A percentile compares a stretch with the other conserved stretches of the same genome.
These are phyloP conservation scores for Aphidoletes aphidimyza DNA, from an alignment of 2,888 invertebrate species.

Conservation along the genomic window DNA sequence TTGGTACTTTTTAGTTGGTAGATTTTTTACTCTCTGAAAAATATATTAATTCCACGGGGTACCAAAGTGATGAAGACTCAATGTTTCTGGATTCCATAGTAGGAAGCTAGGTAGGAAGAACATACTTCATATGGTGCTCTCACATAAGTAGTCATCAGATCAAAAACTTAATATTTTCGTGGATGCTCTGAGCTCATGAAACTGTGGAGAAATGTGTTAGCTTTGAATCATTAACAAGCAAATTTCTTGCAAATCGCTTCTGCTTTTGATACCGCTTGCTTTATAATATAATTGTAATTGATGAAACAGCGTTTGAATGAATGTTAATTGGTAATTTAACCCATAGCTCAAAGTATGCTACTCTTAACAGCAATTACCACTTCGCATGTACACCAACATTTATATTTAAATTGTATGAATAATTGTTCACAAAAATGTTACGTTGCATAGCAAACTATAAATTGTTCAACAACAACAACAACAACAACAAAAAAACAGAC, in stretches of 20 bases:
- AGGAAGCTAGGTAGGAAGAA: no score
- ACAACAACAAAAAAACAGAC: background rate
- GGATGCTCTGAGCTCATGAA: background rate
- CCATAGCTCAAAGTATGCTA: background rate
- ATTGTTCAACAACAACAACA: background rate
- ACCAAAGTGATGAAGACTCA: no score
- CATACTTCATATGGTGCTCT: no score
- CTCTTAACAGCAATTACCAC: background rate
- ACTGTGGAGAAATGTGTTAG: background rate
- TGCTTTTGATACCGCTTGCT: background rate
- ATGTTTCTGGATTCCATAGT: no score
- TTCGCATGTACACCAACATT: background rate
- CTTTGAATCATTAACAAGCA: background rate
- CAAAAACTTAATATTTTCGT: no score
- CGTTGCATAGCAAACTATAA: background rate
- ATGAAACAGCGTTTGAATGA: background rate
- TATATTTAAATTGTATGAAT: background rate
- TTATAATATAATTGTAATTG: conserved; percentile 31
- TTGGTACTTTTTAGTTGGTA: no score
- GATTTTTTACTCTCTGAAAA: no score
- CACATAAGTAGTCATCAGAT: no score
- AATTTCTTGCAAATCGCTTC: conserved; percentile 4
- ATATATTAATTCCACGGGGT: no score
- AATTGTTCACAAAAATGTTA: background rate
- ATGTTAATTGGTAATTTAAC: background rate